Evolutionary conservation across 1,140 invertebrate species (phyloP).

Genomic region (Drosophila kikkawai): DNA sequence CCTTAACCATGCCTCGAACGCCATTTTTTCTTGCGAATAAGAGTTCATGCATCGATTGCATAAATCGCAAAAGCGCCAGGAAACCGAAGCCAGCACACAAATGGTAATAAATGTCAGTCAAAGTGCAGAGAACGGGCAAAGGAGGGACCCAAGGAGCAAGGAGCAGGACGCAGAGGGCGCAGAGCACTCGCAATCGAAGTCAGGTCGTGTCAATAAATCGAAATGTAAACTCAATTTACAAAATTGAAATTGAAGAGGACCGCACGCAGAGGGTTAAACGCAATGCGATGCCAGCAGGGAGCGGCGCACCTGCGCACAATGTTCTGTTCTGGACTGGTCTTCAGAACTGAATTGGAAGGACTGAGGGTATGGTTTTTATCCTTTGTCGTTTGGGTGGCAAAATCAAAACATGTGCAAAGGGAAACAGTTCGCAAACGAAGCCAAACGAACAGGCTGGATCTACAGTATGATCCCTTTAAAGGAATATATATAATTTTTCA

Average conservation of each 20-base stretch:
- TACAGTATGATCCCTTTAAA: neutral
- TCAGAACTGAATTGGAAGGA: neutral
- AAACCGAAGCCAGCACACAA: slow-evolving; percentile 63
- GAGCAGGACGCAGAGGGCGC: slow-evolving; percentile 12
- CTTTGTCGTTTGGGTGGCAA: neutral
- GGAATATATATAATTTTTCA: neutral
- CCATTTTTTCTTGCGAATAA: slow-evolving; percentile 46
- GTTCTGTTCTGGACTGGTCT: slow-evolving; percentile 44
- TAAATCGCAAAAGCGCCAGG: slow-evolving; percentile 70
- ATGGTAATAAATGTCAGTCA: slow-evolving; percentile 78
- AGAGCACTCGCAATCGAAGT: slow-evolving; percentile 50
- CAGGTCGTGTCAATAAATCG: slow-evolving; percentile 77
- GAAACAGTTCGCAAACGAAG: slow-evolving; percentile 27
- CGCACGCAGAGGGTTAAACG: slow-evolving; percentile 65
- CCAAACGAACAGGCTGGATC: slow-evolving; percentile 8
- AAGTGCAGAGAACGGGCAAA: slow-evolving; percentile 38
- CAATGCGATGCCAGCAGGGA: slow-evolving; percentile 40
- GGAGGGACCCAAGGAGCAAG: slow-evolving; percentile 8
- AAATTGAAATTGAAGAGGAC: slow-evolving; percentile 75
- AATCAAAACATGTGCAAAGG: slow-evolving; percentile 23
- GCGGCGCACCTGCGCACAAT: slow-evolving; percentile 60
- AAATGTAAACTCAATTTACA: slow-evolving; percentile 82
- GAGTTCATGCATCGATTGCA: slow-evolving; percentile 44
- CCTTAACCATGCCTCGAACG: slow-evolving; percentile 22
- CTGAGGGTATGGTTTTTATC: slow-evolving; percentile 19